Base-by-base conservation (phyloP, 2,888 invertebrate species). In the Rhingia campestris region DNA sequence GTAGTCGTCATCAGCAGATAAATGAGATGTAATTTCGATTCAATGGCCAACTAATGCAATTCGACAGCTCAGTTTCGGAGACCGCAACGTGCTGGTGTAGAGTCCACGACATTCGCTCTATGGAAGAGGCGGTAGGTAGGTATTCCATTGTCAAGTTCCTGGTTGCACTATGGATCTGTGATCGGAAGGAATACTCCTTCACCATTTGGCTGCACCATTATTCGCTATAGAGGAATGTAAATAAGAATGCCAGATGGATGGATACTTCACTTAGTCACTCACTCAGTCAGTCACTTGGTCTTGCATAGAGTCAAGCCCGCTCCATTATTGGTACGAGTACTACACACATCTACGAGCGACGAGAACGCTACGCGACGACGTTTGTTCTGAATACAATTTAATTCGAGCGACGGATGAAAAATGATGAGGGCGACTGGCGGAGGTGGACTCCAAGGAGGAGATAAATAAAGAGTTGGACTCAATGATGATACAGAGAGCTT, bases 31-130 rank as follows among this genome's bases (percentile, higher is more conserved):
- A 84, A 84, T 84, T 84, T 69, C 80, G 56, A 80, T 69, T 84
- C 84, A 84, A 84, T 84, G 61, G 84, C 80, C 84, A 80, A 80
- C 84, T 84, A 84, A 80, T 84, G 84, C 84, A 84, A 69, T 84
- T 84, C 80, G 84, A 84, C 84, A 84, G 84, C 74, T 80, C 74
- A 75, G 54, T 74, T 66, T 66, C 54, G 35, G 47, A 80, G 79
- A 84, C 79, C 74, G 49, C 79, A 79, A 49, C 22, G 22, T 56
- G 61, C 79, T 63, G 74, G 51, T 59, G 39, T 54, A 33, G 33
- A 33, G 49, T 35, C 10, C 5, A 22, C 56, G 37, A 39, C 47
- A 53, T 4, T 12, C 33, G 49, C 41, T 61, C 59, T 47, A 22
- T 54, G 49, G 9, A 9, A 9, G 7, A 32, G 30, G 10, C 12